Evolutionary conservation across 2,888 invertebrate genomes (phyloP).

Genomic region (Eupsilia transversa): DNA sequence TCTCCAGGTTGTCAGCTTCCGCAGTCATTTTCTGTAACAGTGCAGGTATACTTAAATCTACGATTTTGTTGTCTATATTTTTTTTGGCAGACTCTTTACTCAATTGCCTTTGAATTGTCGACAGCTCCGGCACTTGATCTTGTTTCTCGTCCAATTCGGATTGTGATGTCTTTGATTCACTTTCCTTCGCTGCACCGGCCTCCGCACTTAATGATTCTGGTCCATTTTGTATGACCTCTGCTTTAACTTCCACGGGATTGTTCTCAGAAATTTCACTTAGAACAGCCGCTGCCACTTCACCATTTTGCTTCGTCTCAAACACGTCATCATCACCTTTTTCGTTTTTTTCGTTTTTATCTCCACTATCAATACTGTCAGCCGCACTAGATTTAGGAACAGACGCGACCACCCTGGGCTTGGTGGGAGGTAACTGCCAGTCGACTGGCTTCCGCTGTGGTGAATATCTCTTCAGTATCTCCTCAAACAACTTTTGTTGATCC

Average conservation of each 20-base stretch:
- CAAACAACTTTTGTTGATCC: conserved; percentile 86
- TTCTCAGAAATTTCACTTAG: conserved; percentile 62
- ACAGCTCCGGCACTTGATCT: conserved; percentile 84
- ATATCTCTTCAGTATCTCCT: conserved; percentile 86
- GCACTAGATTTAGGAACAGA: conserved; percentile 85
- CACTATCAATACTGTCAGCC: conserved; percentile 78
- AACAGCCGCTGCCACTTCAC: conserved; percentile 60
- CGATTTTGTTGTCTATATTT: conserved; percentile 72
- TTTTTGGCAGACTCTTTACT: conserved; percentile 80
- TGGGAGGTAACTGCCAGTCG: conserved; percentile 87
- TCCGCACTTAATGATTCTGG: conserved; percentile 68
- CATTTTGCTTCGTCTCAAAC: conserved; percentile 76
- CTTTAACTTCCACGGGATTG: conserved; percentile 66
- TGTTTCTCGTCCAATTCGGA: conserved; percentile 84
- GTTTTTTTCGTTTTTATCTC: conserved; percentile 72
- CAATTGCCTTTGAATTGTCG: conserved; percentile 78
- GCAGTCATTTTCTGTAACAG: conserved; percentile 84
- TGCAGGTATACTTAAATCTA: conserved; percentile 85
- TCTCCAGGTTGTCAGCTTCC: conserved; percentile 82
- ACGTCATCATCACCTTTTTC: conserved; percentile 83
- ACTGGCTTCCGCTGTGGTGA: conserved; percentile 87
- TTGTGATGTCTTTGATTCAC: conserved; percentile 79
- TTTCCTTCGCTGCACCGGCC: conserved; percentile 66
- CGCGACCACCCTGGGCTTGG: conserved; percentile 85
- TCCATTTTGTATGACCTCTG: conserved; percentile 78